A percentile compares a stretch with the other conserved stretches of the same genome.
Evolutionary conservation across 2,888 invertebrate genomes (phyloP).

Genomic region (Dione vanillae): DNA sequence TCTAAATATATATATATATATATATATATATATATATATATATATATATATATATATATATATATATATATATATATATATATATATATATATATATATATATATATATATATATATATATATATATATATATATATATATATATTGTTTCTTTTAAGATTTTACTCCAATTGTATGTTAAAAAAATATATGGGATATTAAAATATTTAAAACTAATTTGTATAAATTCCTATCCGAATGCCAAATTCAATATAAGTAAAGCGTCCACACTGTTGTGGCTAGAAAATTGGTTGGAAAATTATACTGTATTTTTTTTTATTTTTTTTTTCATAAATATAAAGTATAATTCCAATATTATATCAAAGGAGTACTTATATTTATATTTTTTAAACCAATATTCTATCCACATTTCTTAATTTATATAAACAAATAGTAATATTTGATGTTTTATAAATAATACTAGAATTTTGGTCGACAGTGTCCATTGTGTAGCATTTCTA

Average conservation of each 20-base stretch:
- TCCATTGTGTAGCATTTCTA: conserved; percentile 33
- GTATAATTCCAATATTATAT: too few species aligned
- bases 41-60: too few species aligned
- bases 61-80: too few species aligned
- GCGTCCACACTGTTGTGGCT: conserved; percentile 28
- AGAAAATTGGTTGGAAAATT: neutral
- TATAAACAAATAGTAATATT: conserved; percentile 5
- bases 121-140: too few species aligned
- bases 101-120: too few species aligned
- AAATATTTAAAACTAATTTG: neutral
- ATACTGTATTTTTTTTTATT: neutral
- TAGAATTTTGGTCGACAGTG: conserved; percentile 18
- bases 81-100: too few species aligned
- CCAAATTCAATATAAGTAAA: conserved; percentile 30
- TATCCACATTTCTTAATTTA: neutral
- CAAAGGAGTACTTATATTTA: too few species aligned
- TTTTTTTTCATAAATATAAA: too few species aligned
- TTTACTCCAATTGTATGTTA: conserved; percentile 39
- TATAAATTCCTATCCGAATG: conserved; percentile 31
- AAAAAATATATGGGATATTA: conserved; percentile 2
- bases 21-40: too few species aligned
- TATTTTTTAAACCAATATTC: conserved; percentile 13
- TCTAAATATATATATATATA: neutral
- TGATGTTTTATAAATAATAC: conserved; percentile 7
- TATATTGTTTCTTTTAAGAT: conserved; percentile 1